Percentiles rank a stretch among this genome's conserved stretches.
These are phyloP conservation scores for Anas georgica DNA, from an alignment of 2,797 vertebrate genomes.

Conservation along the genomic window DNA sequence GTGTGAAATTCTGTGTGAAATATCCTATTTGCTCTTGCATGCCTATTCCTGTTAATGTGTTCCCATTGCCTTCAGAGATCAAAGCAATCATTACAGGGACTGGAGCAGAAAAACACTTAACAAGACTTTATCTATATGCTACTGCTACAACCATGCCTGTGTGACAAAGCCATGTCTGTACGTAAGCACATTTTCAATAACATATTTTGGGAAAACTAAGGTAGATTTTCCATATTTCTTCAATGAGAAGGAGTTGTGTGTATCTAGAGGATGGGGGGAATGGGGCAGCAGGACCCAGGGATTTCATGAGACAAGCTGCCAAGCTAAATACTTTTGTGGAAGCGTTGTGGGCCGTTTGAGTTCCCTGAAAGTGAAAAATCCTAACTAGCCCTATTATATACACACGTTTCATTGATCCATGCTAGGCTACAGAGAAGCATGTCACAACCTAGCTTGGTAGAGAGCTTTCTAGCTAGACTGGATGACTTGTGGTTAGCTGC, in stretches of 20 bases:
- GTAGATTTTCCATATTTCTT: background rate
- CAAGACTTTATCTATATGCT: background rate
- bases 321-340: background rate
- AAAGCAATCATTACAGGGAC: background rate
- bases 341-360: fast-evolving
- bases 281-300: background rate
- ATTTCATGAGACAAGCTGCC: background rate
- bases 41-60: background rate
- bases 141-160: background rate
- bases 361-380: background rate
- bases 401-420: background rate
- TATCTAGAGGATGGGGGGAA: fast-evolving
- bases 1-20: too few species aligned
- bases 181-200: fast-evolving
- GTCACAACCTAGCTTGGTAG: background rate
- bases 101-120: background rate
- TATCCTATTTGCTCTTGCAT: background rate
- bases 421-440: background rate
- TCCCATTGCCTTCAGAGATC: background rate
- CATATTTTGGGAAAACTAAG: background rate
- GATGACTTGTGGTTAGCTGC: background rate
- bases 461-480: background rate
- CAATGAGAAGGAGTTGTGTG: background rate
- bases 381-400: background rate
- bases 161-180: background rate